Percentiles rank a stretch among this genome's conserved stretches.
phyloP scores from a whole-genome alignment of 2,888 invertebrate species.

The Eupithecia tripunctaria region DNA sequence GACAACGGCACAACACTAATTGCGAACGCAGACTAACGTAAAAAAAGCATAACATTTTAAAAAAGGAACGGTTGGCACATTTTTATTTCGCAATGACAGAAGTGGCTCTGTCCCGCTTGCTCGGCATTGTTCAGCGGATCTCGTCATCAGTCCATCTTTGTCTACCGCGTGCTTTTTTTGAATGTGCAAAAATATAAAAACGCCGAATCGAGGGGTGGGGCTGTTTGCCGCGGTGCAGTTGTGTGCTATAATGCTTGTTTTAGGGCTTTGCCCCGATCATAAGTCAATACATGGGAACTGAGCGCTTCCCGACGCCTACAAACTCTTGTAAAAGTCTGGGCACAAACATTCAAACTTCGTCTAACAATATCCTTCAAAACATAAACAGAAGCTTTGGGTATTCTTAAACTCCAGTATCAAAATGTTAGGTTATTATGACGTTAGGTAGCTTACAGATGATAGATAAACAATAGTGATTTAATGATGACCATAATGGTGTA shows the following conservation, averaged over 20 bases:
- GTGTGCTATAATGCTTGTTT: constrained; percentile 81
- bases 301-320: constrained; percentile 47
- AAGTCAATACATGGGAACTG: constrained; percentile 74
- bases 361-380: neutral
- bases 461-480: neutral
- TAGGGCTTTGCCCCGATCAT: constrained; percentile 82
- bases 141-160: constrained; percentile 84
- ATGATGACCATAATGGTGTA: no score
- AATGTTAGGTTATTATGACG: neutral
- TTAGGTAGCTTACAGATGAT: neutral
- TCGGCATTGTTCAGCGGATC: constrained; percentile 74
- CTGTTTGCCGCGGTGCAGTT: constrained; percentile 65
- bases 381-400: neutral
- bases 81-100: constrained; percentile 83
- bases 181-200: constrained; percentile 85
- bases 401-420: neutral
- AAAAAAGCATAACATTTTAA: constrained; percentile 82
- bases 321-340: constrained; percentile 47
- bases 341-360: constrained; percentile 46
- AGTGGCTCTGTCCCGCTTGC: constrained; percentile 75
- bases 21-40: constrained; percentile 83
- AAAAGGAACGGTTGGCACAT: constrained; percentile 82
- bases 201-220: constrained; percentile 77
- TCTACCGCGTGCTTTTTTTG: constrained; percentile 80
- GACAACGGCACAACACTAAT: constrained; percentile 82